Evolutionary conservation across 1,140 invertebrate species (phyloP).

Genomic region (Campoletis sonorensis): DNA sequence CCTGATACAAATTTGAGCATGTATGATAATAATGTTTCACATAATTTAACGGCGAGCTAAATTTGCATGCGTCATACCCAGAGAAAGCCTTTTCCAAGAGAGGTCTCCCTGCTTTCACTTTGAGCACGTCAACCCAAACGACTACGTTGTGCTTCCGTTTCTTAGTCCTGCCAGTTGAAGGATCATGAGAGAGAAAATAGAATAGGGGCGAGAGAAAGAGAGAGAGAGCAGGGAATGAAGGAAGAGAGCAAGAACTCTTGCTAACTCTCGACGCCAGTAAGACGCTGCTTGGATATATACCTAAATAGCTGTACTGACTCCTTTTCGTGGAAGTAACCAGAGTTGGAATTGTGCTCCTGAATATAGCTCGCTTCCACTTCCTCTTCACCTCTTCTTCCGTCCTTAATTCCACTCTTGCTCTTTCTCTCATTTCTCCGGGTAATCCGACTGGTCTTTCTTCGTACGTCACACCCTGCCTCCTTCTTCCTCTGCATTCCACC

Average conservation of each 20-base stretch:
- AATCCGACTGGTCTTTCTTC: constrained; percentile 11
- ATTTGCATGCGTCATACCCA: constrained; percentile 37
- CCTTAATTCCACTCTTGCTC: constrained; percentile 22
- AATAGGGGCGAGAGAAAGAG: not conserved
- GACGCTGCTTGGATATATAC: constrained; percentile 4
- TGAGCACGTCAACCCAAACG: constrained; percentile 35
- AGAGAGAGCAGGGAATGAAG: not conserved
- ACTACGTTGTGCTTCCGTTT: constrained; percentile 56
- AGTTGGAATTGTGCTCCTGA: constrained; percentile 42
- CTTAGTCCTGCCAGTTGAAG: constrained; percentile 47
- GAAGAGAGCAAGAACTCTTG: constrained; percentile 21
- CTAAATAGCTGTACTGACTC: constrained; percentile 37
- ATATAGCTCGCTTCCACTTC: constrained; percentile 34
- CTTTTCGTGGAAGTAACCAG: constrained; percentile 34
- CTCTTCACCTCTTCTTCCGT: not conserved
- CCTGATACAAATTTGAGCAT: not conserved
- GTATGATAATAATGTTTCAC: constrained; percentile 21
- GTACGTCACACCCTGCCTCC: not conserved
- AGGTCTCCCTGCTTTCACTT: constrained; percentile 23
- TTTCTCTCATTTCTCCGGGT: constrained; percentile 33
- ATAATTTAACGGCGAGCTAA: constrained; percentile 25
- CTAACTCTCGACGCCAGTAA: constrained; percentile 36
- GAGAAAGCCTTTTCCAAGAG: not conserved
- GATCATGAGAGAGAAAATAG: not conserved
- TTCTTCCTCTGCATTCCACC: not conserved